Evolutionary conservation across 1,140 invertebrate species (phyloP).

Genomic region (Chironomus striatipennis): DNA sequence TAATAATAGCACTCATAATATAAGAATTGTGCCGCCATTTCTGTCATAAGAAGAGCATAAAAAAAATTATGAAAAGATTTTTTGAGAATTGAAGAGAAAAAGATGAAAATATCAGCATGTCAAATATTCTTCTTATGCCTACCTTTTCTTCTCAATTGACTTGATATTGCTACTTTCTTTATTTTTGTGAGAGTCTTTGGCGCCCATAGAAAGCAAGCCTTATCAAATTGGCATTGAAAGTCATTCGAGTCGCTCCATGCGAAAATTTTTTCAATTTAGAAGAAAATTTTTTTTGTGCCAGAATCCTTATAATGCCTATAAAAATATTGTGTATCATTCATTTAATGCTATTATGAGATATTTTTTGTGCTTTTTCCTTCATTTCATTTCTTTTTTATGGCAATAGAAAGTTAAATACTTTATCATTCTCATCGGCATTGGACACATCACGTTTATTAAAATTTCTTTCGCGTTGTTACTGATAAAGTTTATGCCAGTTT

Average conservation of each 20-base stretch:
- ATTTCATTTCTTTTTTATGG: background rate
- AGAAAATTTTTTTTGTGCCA: background rate
- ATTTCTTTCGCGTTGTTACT: background rate
- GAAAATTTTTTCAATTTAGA: background rate
- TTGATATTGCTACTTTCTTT: background rate
- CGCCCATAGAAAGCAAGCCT: background rate
- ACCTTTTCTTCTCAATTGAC: background rate
- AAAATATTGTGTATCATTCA: background rate
- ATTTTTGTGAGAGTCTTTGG: too few relatives aligned
- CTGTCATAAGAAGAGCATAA: too few relatives aligned
- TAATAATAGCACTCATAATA: too few relatives aligned
- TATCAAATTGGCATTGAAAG: background rate
- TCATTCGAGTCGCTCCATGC: background rate
- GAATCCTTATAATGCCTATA: background rate
- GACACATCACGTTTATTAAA: background rate
- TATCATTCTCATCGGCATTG: background rate
- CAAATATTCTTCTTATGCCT: background rate
- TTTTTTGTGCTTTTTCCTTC: too few relatives aligned
- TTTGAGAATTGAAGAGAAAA: too few relatives aligned
- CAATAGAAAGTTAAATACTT: background rate
- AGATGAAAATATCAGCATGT: background rate
- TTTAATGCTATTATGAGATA: background rate
- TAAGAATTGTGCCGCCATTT: too few relatives aligned
- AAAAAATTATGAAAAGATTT: too few relatives aligned
- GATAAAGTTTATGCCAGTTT: too few relatives aligned